Conservation (phyloP, 2,888 invertebrate species). For the Tinea pellionella region DNA sequence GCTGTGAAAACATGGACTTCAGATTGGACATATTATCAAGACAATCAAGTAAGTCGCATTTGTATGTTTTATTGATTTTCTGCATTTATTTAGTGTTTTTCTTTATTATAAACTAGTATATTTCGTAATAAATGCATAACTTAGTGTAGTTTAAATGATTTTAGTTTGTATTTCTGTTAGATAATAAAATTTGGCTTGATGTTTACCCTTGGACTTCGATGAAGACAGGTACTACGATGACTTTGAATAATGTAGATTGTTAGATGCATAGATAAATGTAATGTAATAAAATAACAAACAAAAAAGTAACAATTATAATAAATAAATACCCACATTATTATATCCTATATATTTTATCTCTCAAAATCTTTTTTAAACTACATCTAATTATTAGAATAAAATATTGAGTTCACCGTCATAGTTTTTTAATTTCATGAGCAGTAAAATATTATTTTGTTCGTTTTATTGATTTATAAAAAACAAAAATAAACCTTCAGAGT, state of each 20-base stretch:
- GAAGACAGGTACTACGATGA: neutral
- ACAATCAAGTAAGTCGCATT: conserved; percentile 50
- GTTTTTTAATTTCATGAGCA: too few species aligned
- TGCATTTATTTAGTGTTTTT: neutral
- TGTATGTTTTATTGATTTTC: conserved; percentile 27
- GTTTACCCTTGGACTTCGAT: neutral
- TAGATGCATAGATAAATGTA: neutral
- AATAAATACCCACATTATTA: too few species aligned
- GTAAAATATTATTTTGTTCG: too few species aligned
- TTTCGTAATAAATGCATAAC: neutral
- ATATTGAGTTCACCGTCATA: too few species aligned
- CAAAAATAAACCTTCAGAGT: too few species aligned
- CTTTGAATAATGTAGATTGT: neutral
- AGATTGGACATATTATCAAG: conserved; percentile 60
- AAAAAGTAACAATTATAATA: too few species aligned
- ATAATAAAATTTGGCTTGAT: neutral
- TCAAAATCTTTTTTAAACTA: too few species aligned
- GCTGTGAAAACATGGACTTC: conserved; percentile 62
- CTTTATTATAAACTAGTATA: neutral
- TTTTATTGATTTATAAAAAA: too few species aligned
- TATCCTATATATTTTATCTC: too few species aligned
- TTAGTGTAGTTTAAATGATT: neutral
- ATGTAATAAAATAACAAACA: too few species aligned
- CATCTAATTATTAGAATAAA: too few species aligned
- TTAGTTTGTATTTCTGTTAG: neutral